phyloP scores from a whole-genome alignment of 2,888 invertebrate genomes.

The Pseudococcus viburni region DNA sequence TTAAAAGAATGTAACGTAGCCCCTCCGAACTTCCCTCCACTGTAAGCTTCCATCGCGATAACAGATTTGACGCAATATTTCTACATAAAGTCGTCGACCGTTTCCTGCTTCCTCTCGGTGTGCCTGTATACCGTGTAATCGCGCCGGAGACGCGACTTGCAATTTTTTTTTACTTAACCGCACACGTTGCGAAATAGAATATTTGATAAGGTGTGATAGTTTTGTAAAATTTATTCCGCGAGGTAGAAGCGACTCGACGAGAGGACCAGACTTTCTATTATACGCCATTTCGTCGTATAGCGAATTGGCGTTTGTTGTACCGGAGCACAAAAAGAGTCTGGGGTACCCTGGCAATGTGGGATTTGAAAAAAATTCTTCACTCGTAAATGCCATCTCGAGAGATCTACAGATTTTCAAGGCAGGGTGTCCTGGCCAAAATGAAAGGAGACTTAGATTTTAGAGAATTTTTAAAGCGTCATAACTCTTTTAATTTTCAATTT shows the following conservation, averaged over 20 bases:
- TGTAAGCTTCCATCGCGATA: neutral
- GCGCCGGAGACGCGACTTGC: neutral
- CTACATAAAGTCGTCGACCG: neutral
- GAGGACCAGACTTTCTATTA: neutral
- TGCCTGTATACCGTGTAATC: neutral
- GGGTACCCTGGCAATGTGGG: too few species aligned
- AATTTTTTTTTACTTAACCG: neutral
- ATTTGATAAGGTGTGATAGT: constrained; percentile 29
- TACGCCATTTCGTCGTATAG: neutral
- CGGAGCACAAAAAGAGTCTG: too few species aligned
- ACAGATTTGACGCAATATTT: constrained; percentile 39
- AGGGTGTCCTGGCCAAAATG: too few species aligned
- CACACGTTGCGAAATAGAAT: constrained; percentile 21
- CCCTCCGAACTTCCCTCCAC: neutral
- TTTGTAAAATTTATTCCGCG: constrained; percentile 1
- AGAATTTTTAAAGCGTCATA: too few species aligned
- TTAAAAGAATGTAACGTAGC: neutral
- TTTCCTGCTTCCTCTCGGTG: neutral
- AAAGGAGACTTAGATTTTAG: too few species aligned
- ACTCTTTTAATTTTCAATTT: too few species aligned
- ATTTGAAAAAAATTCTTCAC: too few species aligned
- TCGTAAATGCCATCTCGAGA: too few species aligned
- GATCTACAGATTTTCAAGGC: too few species aligned
- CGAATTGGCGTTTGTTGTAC: too few species aligned
- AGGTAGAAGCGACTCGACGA: neutral